Percentiles rank a stretch among this genome's conserved stretches.
Conservation (phyloP, 37 sponge, comb jelly and placozoan species). For the Spongia lamella region DNA sequence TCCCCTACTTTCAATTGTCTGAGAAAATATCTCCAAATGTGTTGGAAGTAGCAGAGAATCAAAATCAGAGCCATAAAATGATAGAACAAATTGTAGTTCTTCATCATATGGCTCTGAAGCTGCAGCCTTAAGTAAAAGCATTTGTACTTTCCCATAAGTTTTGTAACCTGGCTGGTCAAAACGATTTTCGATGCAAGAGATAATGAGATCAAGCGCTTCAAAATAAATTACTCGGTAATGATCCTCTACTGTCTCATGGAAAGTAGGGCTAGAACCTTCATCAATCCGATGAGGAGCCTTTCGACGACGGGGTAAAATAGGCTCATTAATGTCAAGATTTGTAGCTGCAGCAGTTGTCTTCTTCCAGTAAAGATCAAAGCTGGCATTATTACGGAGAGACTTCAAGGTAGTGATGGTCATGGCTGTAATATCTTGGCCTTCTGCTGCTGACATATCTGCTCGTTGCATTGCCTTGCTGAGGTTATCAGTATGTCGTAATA, state of each 20-base stretch:
- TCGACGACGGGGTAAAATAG: constrained; percentile 31
- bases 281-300: constrained; percentile 19
- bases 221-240: constrained; percentile 23
- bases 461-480: constrained; percentile 44
- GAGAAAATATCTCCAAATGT: too few species aligned
- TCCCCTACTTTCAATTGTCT: background rate
- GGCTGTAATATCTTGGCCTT: constrained; percentile 46
- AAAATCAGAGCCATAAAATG: too few species aligned
- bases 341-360: constrained; percentile 28
- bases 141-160: constrained; percentile 1
- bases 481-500: constrained; percentile 55
- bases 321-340: constrained; percentile 35
- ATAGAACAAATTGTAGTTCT: constrained; percentile 3
- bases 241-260: background rate
- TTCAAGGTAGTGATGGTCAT: constrained; percentile 52
- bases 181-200: constrained; percentile 23
- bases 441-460: constrained; percentile 67
- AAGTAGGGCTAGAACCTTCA: background rate
- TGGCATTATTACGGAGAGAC: constrained; percentile 37
- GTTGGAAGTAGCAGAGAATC: too few species aligned
- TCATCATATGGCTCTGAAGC: background rate
- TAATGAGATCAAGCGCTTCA: constrained; percentile 58
- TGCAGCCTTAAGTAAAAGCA: constrained; percentile 23
- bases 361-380: constrained; percentile 41
- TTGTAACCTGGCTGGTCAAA: constrained; percentile 43